phyloP scores from a whole-genome alignment of 2,797 vertebrate genomes.

The Neosilurus hyrtlii region DNA sequence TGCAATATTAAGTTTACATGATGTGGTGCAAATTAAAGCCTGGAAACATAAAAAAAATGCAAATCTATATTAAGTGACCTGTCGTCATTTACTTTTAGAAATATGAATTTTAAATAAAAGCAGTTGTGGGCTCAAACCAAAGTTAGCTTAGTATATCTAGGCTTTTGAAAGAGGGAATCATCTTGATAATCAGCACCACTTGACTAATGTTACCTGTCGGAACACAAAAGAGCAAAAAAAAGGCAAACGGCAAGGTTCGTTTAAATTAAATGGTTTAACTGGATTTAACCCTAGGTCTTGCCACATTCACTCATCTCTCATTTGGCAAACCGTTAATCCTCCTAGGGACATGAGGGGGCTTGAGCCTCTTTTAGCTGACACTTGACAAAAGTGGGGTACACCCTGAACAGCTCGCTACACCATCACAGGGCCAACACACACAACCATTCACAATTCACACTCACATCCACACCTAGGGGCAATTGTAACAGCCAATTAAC shows the following conservation, averaged over 20 bases:
- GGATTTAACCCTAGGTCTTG: neutral
- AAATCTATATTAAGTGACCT: neutral
- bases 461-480: too few relatives aligned
- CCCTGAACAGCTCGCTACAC: too few relatives aligned
- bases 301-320: too few relatives aligned
- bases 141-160: slow-evolving; percentile 6
- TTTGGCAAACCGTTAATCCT: too few relatives aligned
- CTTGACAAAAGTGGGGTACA: too few relatives aligned
- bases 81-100: neutral
- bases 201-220: slow-evolving; percentile 37
- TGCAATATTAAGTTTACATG: slow-evolving; percentile 70
- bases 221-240: slow-evolving; percentile 39
- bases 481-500: too few relatives aligned
- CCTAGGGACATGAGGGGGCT: too few relatives aligned
- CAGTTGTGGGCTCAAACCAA: neutral
- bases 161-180: slow-evolving; percentile 26
- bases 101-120: slow-evolving; percentile 1
- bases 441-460: too few relatives aligned
- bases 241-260: slow-evolving; percentile 26
- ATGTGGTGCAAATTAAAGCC: slow-evolving; percentile 52
- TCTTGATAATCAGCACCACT: slow-evolving; percentile 44
- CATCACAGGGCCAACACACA: too few relatives aligned
- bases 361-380: too few relatives aligned
- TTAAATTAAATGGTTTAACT: slow-evolving; percentile 22
- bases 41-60: slow-evolving; percentile 43